Evolutionary conservation across 1,140 invertebrate genomes (phyloP), one percentile per base, ranked within the genome.

Genomic region (Eueides isabella): DNA sequence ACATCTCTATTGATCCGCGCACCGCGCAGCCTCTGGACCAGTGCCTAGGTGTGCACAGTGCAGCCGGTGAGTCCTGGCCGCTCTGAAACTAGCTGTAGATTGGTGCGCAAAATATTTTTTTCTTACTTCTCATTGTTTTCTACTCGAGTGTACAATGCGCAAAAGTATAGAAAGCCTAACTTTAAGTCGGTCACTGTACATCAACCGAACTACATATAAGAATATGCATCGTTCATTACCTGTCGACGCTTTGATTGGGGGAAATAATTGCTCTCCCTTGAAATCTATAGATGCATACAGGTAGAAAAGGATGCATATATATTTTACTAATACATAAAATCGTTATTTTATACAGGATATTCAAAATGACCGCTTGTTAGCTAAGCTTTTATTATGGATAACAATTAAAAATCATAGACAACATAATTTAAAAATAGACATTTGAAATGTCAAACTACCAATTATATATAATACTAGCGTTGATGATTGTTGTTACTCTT

Each of bases 11-110:
- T 76, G 87, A 88, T 86, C 83, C 78, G 61, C 67, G 69, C 64
- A 74, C 31, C 80, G 85, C 86, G 85, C 85, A 85, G 83, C 80
- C 84, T 86, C 87, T 80, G 72, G 65, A 65, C 41, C 74, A n/a
- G 23, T 3, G 61, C 30, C 67, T 63, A 28, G 23, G 19, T 68
- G 23, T 38, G 5, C 16, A 16, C 35, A 38, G 35, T 5, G 16
- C 5, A 14, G 35, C 35, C 35, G 5, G 35, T 38, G 35, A 38
- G 14, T 38, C 35, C 12, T 38, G 35, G 5, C 35, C 5, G 14
- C 35, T 2, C 35, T 16, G 14, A 38, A 38, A 5, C 35, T 16
- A 14, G 35, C 35, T 16, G 5, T 38, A 38, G 14, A 38, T 16
- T 12, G 14, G 4, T 38, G 35, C 35, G 35, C 35, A 38, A 14